Conservation (phyloP, 2,113 vertebrate genomes). For the zebrafish (Danio rerio) region GRCz12tu NC_133200.1:23224001-23224500, state of each 20-base stretch:
- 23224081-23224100: no score
- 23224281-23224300: neutral
- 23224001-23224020: no score
- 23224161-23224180: neutral
- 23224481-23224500: constrained; percentile 42
- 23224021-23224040: no score
- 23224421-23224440: neutral
- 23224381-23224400: neutral
- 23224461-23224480: neutral
- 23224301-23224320: constrained; percentile 1
- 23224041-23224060: no score
- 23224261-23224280: neutral
- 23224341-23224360: neutral
- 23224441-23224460: neutral
- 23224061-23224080: no score
- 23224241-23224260: constrained; percentile 17
- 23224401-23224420: neutral
- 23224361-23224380: neutral
- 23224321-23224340: neutral
- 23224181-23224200: neutral
- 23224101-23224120: no score
- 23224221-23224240: neutral
- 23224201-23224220: neutral
- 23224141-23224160: neutral
- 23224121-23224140: neutral